Evolutionary conservation across 1,140 invertebrate genomes (phyloP), one percentile per base, ranked within the genome.

Genomic region (Pteromalus puparum): DNA sequence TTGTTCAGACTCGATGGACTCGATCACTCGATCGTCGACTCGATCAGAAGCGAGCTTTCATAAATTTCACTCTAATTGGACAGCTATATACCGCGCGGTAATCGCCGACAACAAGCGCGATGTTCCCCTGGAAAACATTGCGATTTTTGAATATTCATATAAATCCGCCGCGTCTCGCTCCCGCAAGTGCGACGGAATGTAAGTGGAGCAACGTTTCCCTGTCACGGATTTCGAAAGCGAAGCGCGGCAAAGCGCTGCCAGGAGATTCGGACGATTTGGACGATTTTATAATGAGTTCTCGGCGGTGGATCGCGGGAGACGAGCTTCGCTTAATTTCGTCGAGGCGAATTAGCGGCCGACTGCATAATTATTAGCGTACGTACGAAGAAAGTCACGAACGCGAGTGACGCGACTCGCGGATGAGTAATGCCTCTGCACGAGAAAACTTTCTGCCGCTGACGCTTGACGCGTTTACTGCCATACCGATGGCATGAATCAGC

Each of bases 301-400:
- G 9, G 18, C 18, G 18, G 15, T 3, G 13, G 2, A 46, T n/a
- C n/a, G 6, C 28, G 73, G 6, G 18, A 75, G 73, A 48, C 38
- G 42, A 75, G 73, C 48, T 73, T 75, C 9, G 10, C 38, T 78
- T 78, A 28, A 78, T 78, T 61, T 61, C 18, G 15, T 28, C 26
- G 76, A 75, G 18, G 38, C 21, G 46, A 78, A 76, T 78, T 78
- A 78, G 18, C 42, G 26, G 15, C 10, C 15, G 21, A 76, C 76
- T 65, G 76, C 76, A 78, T 78, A 78, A 78, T 78, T 78, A 48
- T 65, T 30, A 65, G 15, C 48, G 48, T 34, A 61, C 48, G 48
- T 34, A 61, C 24, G 48, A 65, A 34, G 46, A 65, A 61, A 78
- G 76, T 78, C 76, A 38, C 76, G 76, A 78, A 78, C 26, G 9